These are phyloP conservation scores for Hesperia comma DNA, from an alignment of 2,888 invertebrate genomes.

Conservation along the genomic window DNA sequence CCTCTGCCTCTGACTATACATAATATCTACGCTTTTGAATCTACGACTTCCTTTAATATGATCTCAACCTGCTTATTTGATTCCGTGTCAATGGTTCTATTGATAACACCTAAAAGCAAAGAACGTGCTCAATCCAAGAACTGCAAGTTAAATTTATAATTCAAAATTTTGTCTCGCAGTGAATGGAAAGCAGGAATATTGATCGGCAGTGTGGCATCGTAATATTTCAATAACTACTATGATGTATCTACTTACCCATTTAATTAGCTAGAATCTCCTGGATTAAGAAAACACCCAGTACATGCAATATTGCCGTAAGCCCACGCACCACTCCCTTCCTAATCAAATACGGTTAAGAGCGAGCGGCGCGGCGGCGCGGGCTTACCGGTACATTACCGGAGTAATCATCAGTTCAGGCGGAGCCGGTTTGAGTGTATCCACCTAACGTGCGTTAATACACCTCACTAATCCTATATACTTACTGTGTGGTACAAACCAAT, in stretches of 20 bases:
- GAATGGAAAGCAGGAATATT: too few relatives aligned
- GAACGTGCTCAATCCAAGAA: too few relatives aligned
- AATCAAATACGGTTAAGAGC: conserved; percentile 13
- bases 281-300: neutral
- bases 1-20: too few relatives aligned
- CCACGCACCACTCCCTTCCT: neutral
- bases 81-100: neutral
- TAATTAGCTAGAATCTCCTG: neutral
- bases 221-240: too few relatives aligned
- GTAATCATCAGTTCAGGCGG: conserved; percentile 4
- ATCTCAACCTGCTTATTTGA: too few relatives aligned
- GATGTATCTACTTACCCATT: too few relatives aligned
- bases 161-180: neutral
- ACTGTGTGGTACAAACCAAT: conserved; percentile 1
- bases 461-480: conserved; percentile 12
- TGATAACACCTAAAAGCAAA: too few relatives aligned
- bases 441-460: conserved; percentile 28
- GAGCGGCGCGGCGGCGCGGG: neutral
- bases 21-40: too few relatives aligned
- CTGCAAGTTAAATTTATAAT: too few relatives aligned
- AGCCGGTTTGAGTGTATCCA: neutral
- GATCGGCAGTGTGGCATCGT: too few relatives aligned
- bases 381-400: conserved; percentile 7
- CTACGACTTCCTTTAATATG: too few relatives aligned
- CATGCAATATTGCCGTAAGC: neutral